Base-by-base conservation (phyloP, 2,888 invertebrate genomes). In the Malthinus flaveolus region DNA sequence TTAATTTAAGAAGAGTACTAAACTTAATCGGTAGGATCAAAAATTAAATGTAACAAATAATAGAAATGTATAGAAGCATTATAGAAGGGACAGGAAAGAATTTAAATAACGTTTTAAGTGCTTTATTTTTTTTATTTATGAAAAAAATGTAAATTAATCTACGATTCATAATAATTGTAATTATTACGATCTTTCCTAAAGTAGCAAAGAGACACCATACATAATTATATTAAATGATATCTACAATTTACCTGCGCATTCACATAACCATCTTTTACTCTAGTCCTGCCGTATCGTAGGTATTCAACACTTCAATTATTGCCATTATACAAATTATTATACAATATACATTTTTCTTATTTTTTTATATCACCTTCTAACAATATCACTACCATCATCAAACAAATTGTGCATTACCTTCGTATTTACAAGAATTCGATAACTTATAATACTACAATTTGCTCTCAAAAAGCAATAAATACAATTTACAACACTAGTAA, bases 141-240 rank as follows among this genome's bases (percentile, higher is more conserved):
- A 84, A 84, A 84, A 84, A 84, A 84, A 84, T 84, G 84, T 83
- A 84, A 84, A 84, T 84, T 84, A 84, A 82, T 82, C 84, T 84
- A 84, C 83, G 70, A 61, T 71, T 71, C 64, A 72, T 72, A 70
- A 71, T 68, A 73, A 72, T 69, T 69, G 64, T 68, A 69, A 69
- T 71, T 65, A 69, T 68, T 42, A 42, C 39, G 68, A 68, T 68
- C 59, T 63, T 68, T 63, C 66, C 68, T 70, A 69, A 58, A 67
- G 65, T 70, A 71, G 67, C 66, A 67, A 69, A 72, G 71, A 71
- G 68, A 72, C 69, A 71, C 65, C 67, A 67, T 71, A 69, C 67
- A 71, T 68, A 68, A 61, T 57, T 64, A 68, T 68, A 67, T 63
- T 68, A 70, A 73, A 70, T 63, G 68, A 67, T 72, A 73, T 73